A percentile compares a stretch with the other conserved stretches of the same genome.
These are phyloP conservation scores for Standfussiana lucernea DNA, from an alignment of 2,888 invertebrate species.

Conservation along the genomic window DNA sequence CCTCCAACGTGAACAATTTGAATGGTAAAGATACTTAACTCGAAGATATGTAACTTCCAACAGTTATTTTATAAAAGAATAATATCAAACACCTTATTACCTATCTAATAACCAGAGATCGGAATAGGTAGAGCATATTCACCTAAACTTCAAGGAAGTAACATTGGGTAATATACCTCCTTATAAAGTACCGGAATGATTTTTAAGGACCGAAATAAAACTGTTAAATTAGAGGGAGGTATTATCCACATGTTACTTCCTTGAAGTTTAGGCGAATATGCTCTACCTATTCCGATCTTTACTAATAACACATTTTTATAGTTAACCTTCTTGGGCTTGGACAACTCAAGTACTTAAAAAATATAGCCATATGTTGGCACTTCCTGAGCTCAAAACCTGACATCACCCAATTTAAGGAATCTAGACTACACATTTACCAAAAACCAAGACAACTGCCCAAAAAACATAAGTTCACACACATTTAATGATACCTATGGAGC, in stretches of 20 bases:
- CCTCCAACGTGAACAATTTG: not conserved
- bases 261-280: too few relatives aligned
- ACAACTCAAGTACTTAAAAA: not conserved
- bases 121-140: too few relatives aligned
- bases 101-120: too few relatives aligned
- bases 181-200: too few relatives aligned
- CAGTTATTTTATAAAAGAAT: slow-evolving; percentile 10
- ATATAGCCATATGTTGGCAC: not conserved
- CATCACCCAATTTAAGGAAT: not conserved
- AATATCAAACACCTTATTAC: slow-evolving; percentile 15
- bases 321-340: not conserved
- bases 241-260: too few relatives aligned
- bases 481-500: not conserved
- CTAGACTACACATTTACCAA: not conserved
- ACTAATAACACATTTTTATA: not conserved
- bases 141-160: too few relatives aligned
- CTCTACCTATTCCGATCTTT: too few relatives aligned
- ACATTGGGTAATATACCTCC: too few relatives aligned
- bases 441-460: not conserved
- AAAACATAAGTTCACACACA: not conserved
- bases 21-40: not conserved
- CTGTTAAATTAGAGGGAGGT: too few relatives aligned
- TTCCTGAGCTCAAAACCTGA: not conserved
- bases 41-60: slow-evolving; percentile 13
- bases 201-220: too few relatives aligned